These are phyloP conservation scores for Terrapene triunguis DNA, from an alignment of 2,113 vertebrate species.

Conservation along the genomic window DNA sequence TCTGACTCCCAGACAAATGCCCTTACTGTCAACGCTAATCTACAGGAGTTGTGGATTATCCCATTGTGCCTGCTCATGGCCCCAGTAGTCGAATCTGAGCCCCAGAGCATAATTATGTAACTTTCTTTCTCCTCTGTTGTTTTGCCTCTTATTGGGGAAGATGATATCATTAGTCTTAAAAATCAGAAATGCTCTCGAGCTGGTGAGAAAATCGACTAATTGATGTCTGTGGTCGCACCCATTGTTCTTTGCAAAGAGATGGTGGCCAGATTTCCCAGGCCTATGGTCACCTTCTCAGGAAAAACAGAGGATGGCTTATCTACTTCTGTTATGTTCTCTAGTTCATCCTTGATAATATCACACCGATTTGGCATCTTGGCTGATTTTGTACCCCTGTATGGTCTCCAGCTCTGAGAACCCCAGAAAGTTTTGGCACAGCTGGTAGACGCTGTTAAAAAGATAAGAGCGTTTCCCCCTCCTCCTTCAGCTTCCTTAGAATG, in stretches of 20 bases:
- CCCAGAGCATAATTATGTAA: neutral
- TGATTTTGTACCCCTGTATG: neutral
- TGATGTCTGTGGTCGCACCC: neutral
- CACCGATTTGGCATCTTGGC: neutral
- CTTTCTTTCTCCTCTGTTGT: neutral
- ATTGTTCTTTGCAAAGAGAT: neutral
- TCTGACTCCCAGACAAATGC: neutral
- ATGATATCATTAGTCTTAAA: neutral
- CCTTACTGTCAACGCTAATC: neutral
- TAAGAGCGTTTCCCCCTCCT: neutral
- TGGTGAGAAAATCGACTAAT: neutral
- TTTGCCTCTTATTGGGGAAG: neutral
- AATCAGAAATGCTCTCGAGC: neutral
- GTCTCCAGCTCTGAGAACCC: neutral
- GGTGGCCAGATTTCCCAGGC: too few species aligned
- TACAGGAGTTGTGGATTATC: neutral
- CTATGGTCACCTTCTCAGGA: neutral
- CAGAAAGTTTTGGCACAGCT: neutral
- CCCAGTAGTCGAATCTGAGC: neutral
- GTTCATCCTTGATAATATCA: neutral
- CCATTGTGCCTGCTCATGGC: neutral
- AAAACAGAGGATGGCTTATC: neutral
- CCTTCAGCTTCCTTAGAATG: neutral
- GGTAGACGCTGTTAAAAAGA: neutral
- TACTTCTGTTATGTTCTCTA: fast-evolving